These are phyloP conservation scores for Brachionus sp. DNA, from an alignment of 1,140 invertebrate species.

Conservation along the genomic window DNA sequence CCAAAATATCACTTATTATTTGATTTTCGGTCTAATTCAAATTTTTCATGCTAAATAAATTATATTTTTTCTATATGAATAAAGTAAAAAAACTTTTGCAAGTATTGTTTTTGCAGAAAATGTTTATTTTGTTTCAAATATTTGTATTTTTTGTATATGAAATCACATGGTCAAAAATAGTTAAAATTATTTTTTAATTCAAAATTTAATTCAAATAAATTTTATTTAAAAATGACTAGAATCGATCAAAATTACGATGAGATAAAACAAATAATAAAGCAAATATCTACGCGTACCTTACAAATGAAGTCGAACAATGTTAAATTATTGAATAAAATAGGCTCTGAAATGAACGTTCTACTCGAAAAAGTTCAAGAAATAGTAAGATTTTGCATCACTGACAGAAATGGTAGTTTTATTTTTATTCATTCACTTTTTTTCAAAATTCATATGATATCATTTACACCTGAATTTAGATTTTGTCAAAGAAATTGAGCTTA, in stretches of 20 bases:
- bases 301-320: constrained; percentile 40
- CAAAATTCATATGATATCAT: no score
- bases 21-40: no score
- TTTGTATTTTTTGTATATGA: not conserved
- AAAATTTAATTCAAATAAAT: not conserved
- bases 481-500: constrained; percentile 37
- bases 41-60: no score
- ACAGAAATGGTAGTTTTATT: constrained; percentile 23
- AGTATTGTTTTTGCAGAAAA: not conserved
- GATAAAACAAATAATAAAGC: constrained; percentile 3
- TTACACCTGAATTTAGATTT: constrained; percentile 10
- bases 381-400: constrained; percentile 31
- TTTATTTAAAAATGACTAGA: not conserved
- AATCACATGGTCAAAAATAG: not conserved
- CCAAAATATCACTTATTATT: no score
- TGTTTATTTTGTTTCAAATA: not conserved
- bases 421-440: no score
- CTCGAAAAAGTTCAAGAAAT: constrained; percentile 26
- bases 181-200: not conserved
- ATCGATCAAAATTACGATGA: not conserved
- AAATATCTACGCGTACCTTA: not conserved
- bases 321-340: constrained; percentile 34
- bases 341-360: constrained; percentile 29
- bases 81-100: not conserved
- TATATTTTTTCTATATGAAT: no score